These are phyloP conservation scores for Popillia japonica DNA, from an alignment of 1,140 invertebrate genomes.

Conservation along the genomic window DNA sequence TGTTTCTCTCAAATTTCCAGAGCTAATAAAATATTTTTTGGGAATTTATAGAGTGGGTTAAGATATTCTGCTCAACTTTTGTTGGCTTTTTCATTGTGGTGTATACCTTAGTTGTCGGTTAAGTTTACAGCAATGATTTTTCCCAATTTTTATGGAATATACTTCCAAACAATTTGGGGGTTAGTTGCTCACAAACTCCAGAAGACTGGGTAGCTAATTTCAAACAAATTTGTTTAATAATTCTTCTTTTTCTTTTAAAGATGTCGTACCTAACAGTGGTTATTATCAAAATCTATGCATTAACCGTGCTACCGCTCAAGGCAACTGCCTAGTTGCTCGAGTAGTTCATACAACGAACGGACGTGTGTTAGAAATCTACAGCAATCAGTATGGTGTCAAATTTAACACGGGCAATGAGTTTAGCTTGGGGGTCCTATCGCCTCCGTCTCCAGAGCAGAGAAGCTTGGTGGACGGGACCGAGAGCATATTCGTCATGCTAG, in stretches of 20 bases:
- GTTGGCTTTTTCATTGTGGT: no score
- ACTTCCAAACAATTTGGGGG: no score
- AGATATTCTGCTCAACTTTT: no score
- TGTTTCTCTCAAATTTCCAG: no score
- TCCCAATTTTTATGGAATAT: no score
- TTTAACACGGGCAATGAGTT: slow-evolving; percentile 70
- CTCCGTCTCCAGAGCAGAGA: not conserved
- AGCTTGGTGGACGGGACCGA: not conserved
- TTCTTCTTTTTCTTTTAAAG: not conserved
- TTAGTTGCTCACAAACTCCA: no score
- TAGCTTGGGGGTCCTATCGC: slow-evolving; percentile 41
- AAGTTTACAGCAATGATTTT: no score
- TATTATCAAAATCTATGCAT: slow-evolving; percentile 77
- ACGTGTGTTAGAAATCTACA: slow-evolving; percentile 69
- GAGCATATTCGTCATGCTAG: not conserved
- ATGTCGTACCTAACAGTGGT: slow-evolving; percentile 62
- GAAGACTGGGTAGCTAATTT: not conserved
- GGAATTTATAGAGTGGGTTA: no score
- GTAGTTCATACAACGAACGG: slow-evolving; percentile 66
- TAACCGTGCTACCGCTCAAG: slow-evolving; percentile 53
- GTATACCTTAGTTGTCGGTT: no score
- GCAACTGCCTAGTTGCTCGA: slow-evolving; percentile 51
- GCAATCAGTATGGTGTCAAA: slow-evolving; percentile 77
- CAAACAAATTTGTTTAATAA: not conserved
- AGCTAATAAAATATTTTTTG: no score